A percentile compares a stretch with the other conserved stretches of the same genome.
These are phyloP conservation scores for Nineta flava DNA, from an alignment of 2,888 invertebrate species.

Conservation along the genomic window DNA sequence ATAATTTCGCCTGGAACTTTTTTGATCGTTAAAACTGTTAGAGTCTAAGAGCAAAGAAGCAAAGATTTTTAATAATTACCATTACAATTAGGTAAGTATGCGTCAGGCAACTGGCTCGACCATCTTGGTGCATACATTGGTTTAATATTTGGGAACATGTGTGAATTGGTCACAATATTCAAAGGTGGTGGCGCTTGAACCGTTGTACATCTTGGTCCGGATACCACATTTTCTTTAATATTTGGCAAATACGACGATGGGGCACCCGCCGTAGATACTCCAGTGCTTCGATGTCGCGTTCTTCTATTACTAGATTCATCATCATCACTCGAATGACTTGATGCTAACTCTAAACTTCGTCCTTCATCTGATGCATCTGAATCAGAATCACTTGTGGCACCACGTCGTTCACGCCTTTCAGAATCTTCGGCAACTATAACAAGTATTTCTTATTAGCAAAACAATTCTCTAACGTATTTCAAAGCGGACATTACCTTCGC, in stretches of 20 bases:
- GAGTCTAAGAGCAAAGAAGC: too few relatives aligned
- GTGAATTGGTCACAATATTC: slow-evolving; percentile 47
- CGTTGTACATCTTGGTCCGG: slow-evolving; percentile 18
- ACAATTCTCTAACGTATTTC: not conserved
- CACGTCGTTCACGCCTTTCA: slow-evolving; percentile 23
- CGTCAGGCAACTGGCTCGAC: slow-evolving; percentile 50
- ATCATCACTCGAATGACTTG: slow-evolving; percentile 91
- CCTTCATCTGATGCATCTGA: slow-evolving; percentile 61
- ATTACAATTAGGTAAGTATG: slow-evolving; percentile 37
- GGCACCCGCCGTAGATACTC: slow-evolving; percentile 3
- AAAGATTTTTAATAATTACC: slow-evolving; percentile 17
- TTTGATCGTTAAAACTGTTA: too few relatives aligned
- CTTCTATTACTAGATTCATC: slow-evolving; percentile 42
- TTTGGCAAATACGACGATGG: slow-evolving; percentile 39
- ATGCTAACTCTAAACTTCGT: slow-evolving; percentile 76
- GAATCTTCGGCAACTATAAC: slow-evolving; percentile 17
- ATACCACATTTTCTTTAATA: slow-evolving; percentile 33
- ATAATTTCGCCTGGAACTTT: too few relatives aligned
- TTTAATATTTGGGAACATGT: slow-evolving; percentile 47
- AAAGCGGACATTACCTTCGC: slow-evolving; percentile 29
- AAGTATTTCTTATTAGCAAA: not conserved
- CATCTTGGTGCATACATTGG: slow-evolving; percentile 49
- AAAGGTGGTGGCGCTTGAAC: slow-evolving; percentile 41
- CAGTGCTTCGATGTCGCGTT: slow-evolving; percentile 19
- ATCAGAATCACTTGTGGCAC: slow-evolving; percentile 50